Percentiles rank a stretch among this genome's conserved stretches.
Evolutionary conservation across 2,113 vertebrate genomes (phyloP).

Genomic region (Harpagus bidentatus): DNA sequence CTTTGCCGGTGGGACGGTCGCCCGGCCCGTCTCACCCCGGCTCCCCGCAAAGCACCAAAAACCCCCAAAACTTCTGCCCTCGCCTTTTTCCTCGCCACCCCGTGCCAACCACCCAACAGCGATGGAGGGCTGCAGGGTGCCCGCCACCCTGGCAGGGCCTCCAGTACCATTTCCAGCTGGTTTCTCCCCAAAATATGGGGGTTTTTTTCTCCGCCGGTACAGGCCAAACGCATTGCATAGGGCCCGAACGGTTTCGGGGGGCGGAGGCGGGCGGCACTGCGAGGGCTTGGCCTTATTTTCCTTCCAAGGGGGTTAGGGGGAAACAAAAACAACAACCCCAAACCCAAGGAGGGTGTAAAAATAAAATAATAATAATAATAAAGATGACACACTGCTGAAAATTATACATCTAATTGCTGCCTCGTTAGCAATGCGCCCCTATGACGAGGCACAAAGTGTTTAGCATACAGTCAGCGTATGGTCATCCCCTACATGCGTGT

Average conservation of each 20-base stretch:
- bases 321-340: background rate
- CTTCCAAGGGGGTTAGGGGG: background rate
- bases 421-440: slow-evolving; percentile 41
- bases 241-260: background rate
- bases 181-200: background rate
- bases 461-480: background rate
- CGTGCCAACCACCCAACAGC: background rate
- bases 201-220: background rate
- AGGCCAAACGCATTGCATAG: background rate
- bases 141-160: fast-evolving
- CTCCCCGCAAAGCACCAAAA: background rate
- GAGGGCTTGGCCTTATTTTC: background rate
- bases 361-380: slow-evolving; percentile 54
- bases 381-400: slow-evolving; percentile 64
- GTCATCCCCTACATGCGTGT: slow-evolving; percentile 22
- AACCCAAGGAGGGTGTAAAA: slow-evolving; percentile 26
- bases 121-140: background rate
- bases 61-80: background rate
- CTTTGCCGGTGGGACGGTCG: background rate
- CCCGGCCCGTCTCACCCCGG: background rate
- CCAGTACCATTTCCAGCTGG: background rate
- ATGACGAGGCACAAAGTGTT: slow-evolving; percentile 51
- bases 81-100: background rate
- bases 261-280: background rate
- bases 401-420: slow-evolving; percentile 53